These are phyloP conservation scores for Linnaemya vulpina DNA, from an alignment of 2,888 invertebrate species.

Conservation along the genomic window DNA sequence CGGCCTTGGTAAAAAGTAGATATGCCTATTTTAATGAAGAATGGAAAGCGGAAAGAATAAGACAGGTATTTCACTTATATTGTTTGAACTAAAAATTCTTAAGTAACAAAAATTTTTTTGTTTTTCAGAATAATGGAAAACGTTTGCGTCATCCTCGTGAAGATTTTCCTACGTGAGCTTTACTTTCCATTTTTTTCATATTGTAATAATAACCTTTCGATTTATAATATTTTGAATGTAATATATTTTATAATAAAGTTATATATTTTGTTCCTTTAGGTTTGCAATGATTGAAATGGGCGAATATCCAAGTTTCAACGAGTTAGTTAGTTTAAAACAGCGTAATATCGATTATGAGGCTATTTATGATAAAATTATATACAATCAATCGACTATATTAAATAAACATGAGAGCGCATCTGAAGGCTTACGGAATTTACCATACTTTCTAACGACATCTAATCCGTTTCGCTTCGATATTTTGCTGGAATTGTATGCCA, in stretches of 20 bases:
- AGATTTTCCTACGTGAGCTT: slow-evolving; percentile 77
- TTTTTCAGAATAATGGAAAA: slow-evolving; percentile 70
- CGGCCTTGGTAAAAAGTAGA: slow-evolving; percentile 72
- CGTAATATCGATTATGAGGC: slow-evolving; percentile 77
- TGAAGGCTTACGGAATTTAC: slow-evolving; percentile 69
- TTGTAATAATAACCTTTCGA: slow-evolving; percentile 46
- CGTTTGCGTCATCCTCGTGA: slow-evolving; percentile 75
- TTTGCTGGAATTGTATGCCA: slow-evolving; percentile 71
- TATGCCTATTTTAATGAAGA: slow-evolving; percentile 75
- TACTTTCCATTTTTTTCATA: slow-evolving; percentile 47
- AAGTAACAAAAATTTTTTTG: neutral
- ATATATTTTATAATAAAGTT: neutral
- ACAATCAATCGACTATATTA: slow-evolving; percentile 66
- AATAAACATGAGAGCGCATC: slow-evolving; percentile 71
- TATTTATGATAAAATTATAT: slow-evolving; percentile 70
- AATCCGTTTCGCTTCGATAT: slow-evolving; percentile 76
- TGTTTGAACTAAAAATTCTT: neutral
- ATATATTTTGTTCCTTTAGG: slow-evolving; percentile 67
- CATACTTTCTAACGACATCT: slow-evolving; percentile 73
- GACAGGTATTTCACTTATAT: slow-evolving; percentile 68
- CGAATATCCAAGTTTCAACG: slow-evolving; percentile 77
- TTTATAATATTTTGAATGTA: neutral
- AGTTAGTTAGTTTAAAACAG: slow-evolving; percentile 73
- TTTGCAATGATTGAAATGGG: slow-evolving; percentile 78
- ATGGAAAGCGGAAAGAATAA: slow-evolving; percentile 72